Conservation (phyloP, 1,140 invertebrate species). For the Macrosteles quadrilineatus region DNA sequence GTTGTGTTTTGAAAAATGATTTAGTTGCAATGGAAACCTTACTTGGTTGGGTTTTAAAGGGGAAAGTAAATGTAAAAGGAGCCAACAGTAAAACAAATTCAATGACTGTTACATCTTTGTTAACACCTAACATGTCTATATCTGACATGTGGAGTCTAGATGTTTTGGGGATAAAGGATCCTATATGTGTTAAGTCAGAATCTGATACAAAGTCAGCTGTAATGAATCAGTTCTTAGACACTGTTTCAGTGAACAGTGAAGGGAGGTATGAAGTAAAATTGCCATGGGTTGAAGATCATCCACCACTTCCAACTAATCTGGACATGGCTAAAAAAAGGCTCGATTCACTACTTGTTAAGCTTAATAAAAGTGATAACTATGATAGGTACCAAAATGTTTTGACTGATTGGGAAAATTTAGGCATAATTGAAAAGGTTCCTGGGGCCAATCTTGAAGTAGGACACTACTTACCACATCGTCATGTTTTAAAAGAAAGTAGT, state of each 20-base stretch:
- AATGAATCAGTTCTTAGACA: constrained; percentile 2
- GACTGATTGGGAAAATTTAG: background rate
- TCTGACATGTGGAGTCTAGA: constrained; percentile 23
- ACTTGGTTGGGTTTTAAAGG: background rate
- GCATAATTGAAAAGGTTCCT: constrained; percentile 18
- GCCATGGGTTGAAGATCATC: constrained; percentile 20
- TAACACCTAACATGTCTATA: too few relatives aligned
- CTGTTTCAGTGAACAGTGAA: background rate
- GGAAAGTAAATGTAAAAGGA: too few relatives aligned
- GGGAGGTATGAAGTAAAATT: constrained; percentile 23
- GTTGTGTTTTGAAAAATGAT: background rate
- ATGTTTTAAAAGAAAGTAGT: constrained; percentile 14
- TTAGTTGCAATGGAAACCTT: background rate
- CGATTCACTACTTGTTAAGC: background rate
- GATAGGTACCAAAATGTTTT: constrained; percentile 19
- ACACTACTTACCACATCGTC: constrained; percentile 30
- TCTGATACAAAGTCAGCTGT: background rate
- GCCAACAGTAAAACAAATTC: background rate
- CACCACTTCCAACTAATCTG: background rate
- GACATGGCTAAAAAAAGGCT: background rate
- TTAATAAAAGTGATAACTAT: constrained; percentile 7
- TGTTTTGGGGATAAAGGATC: constrained; percentile 13
- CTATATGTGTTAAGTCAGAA: background rate
- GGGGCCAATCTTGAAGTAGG: background rate
- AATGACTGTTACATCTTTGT: constrained; percentile 1